These are phyloP conservation scores for Caenorhabditis latens DNA, from an alignment of 1,140 invertebrate genomes.

Conservation along the genomic window DNA sequence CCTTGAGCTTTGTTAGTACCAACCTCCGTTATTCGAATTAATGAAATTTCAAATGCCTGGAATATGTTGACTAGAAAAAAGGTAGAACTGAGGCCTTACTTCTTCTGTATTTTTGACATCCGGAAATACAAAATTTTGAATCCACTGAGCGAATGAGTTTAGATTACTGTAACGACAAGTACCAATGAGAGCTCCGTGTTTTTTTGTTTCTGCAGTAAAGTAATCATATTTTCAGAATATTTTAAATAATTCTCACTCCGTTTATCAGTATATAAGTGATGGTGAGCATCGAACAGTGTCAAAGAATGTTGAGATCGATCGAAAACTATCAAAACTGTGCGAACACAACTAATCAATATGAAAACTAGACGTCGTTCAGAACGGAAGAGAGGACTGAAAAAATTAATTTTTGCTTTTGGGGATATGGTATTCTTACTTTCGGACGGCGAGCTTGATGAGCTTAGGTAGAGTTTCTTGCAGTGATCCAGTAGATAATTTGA, in stretches of 20 bases:
- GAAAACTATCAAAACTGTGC: constrained; percentile 24
- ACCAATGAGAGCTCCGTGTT: constrained; percentile 40
- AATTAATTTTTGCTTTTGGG: neutral
- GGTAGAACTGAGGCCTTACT: neutral
- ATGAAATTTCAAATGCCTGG: constrained; percentile 25
- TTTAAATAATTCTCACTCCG: neutral
- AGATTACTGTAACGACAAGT: constrained; percentile 41
- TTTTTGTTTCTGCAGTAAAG: neutral
- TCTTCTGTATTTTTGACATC: neutral
- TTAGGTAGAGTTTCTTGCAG: constrained; percentile 10
- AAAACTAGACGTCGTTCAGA: constrained; percentile 6
- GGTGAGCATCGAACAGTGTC: constrained; percentile 15
- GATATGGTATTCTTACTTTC: neutral
- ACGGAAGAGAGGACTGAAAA: constrained; percentile 9
- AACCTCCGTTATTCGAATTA: constrained; percentile 4
- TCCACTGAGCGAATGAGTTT: constrained; percentile 23
- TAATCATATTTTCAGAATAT: too few species aligned
- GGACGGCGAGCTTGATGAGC: neutral
- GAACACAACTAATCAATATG: constrained; percentile 30
- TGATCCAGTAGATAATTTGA: constrained; percentile 31
- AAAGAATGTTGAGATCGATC: constrained; percentile 1
- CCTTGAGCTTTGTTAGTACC: constrained; percentile 9
- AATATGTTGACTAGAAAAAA: neutral
- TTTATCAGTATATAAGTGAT: neutral
- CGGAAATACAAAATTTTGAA: constrained; percentile 18